Evolutionary conservation across 2,113 vertebrate genomes (phyloP).

Genomic region (Oncorhynchus mykiss): DNA sequence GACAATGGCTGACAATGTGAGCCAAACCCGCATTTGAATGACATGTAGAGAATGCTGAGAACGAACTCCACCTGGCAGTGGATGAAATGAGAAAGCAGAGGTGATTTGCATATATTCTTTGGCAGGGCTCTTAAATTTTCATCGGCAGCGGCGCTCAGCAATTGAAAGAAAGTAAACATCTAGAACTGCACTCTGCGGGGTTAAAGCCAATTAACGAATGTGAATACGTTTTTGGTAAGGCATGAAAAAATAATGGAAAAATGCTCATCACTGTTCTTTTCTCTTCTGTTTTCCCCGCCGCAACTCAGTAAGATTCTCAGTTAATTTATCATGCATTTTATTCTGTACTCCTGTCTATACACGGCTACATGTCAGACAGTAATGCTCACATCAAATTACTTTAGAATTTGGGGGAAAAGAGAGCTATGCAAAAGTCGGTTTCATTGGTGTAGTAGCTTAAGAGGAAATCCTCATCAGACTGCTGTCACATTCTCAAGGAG

Average conservation of each 20-base stretch:
- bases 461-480: too few relatives aligned
- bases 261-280: too few relatives aligned
- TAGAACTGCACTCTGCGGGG: constrained; percentile 47
- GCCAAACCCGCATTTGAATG: constrained; percentile 41
- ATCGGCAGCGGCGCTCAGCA: constrained; percentile 47
- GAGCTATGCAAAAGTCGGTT: not conserved
- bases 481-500: too few relatives aligned
- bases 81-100: constrained; percentile 51
- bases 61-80: constrained; percentile 56
- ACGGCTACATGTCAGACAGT: constrained; percentile 17
- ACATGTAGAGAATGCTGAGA: constrained; percentile 43
- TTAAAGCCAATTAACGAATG: constrained; percentile 57
- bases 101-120: constrained; percentile 53
- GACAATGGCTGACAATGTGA: constrained; percentile 46
- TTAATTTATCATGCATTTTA: constrained; percentile 38
- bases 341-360: constrained; percentile 20
- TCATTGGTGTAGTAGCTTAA: too few relatives aligned
- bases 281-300: too few relatives aligned
- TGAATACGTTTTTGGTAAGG: constrained; percentile 32
- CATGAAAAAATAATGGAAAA: not conserved
- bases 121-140: constrained; percentile 64
- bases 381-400: not conserved
- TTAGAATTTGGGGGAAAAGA: not conserved
- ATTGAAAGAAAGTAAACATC: constrained; percentile 62
- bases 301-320: constrained; percentile 5